A percentile compares a stretch with the other conserved stretches of the same genome.
Evolutionary conservation across 2,113 vertebrate genomes (phyloP).

Genomic region (Halichoerus grypus): DNA sequence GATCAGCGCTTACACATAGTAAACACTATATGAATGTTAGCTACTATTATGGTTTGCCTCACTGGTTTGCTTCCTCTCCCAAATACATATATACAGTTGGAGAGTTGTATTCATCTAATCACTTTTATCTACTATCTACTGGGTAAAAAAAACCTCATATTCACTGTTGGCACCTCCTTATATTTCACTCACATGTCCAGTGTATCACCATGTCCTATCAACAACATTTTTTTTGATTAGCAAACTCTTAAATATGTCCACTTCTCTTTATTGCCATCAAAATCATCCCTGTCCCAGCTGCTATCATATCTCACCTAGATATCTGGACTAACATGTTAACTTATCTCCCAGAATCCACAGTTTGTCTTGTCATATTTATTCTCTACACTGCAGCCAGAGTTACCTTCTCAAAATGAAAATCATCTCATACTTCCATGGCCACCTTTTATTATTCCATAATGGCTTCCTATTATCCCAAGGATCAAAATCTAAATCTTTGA

Average conservation of each 20-base stretch:
- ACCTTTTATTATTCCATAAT: neutral
- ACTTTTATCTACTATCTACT: neutral
- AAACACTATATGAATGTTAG: neutral
- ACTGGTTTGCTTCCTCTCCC: neutral
- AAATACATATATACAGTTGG: neutral
- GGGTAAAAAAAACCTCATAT: neutral
- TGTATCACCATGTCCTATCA: neutral
- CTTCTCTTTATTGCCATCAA: neutral
- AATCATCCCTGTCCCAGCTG: neutral
- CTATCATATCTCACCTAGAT: neutral
- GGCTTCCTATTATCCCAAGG: neutral
- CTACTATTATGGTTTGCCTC: neutral
- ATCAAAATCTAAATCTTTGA: conserved; percentile 10
- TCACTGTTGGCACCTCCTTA: neutral
- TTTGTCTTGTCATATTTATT: neutral
- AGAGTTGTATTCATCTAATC: neutral
- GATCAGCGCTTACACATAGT: neutral
- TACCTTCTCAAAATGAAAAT: neutral
- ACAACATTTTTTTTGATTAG: neutral
- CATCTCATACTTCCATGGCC: neutral
- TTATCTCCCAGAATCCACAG: neutral
- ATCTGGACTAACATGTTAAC: neutral
- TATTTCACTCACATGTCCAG: neutral
- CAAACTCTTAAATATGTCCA: neutral
- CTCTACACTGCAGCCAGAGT: neutral